These are phyloP conservation scores for Ailurus styani DNA, from an alignment of 2,113 vertebrate genomes.

Conservation along the genomic window DNA sequence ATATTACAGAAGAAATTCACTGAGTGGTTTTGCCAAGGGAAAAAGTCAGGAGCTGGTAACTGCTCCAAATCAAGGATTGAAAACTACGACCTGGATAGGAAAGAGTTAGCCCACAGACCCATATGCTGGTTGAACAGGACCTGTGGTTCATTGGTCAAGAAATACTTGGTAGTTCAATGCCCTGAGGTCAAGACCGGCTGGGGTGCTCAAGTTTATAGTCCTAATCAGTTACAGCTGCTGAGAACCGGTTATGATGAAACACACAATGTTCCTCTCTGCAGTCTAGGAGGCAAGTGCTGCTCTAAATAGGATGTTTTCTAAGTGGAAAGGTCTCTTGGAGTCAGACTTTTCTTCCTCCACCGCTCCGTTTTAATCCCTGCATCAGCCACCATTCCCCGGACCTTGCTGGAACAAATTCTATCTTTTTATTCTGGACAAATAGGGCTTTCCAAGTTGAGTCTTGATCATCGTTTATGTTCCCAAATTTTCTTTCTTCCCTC, in stretches of 20 bases:
- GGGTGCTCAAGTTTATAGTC: not conserved
- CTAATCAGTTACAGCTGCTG: no score
- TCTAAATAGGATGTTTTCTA: not conserved
- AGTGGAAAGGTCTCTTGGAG: not conserved
- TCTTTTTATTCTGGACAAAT: not conserved
- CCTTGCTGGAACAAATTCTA: not conserved
- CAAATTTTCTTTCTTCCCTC: not conserved
- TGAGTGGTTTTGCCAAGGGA: not conserved
- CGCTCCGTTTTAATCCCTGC: not conserved
- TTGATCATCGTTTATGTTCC: not conserved
- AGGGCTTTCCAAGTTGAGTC: not conserved
- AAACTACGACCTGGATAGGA: not conserved
- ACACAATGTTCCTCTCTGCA: not conserved
- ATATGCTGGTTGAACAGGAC: not conserved
- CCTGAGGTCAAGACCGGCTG: not conserved
- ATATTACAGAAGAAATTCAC: not conserved
- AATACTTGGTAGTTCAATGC: not conserved
- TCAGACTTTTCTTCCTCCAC: not conserved
- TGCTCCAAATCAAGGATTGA: not conserved
- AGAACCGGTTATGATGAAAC: not conserved
- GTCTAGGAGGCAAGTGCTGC: not conserved
- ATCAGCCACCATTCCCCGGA: not conserved
- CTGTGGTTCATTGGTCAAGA: not conserved
- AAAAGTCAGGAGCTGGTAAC: not conserved
- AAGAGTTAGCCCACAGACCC: not conserved